phyloP scores from a whole-genome alignment of 1,140 invertebrate species.

The Nasonia vitripennis region DNA sequence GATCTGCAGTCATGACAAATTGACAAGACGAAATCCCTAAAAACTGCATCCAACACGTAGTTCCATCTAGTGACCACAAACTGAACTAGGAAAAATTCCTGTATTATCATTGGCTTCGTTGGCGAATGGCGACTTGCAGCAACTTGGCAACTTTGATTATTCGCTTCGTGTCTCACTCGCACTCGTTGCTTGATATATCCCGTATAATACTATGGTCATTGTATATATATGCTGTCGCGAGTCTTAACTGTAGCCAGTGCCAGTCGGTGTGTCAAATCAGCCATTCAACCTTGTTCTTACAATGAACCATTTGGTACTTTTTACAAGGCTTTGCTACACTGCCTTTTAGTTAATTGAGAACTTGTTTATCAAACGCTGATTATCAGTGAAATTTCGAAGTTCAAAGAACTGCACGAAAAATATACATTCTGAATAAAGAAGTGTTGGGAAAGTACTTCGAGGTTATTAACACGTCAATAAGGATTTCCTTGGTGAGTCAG shows the following conservation, averaged over 20 bases:
- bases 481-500: conserved; percentile 20
- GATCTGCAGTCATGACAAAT: no score
- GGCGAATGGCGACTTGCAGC: no score
- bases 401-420: neutral
- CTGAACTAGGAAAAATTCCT: no score
- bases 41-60: no score
- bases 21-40: no score
- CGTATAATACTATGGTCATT: no score
- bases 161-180: no score
- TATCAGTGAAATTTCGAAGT: neutral
- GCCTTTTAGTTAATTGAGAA: neutral
- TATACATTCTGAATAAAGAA: neutral
- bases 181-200: no score
- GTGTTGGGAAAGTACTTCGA: conserved; percentile 1
- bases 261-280: conserved; percentile 1
- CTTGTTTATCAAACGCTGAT: neutral
- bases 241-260: neutral
- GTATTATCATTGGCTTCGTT: no score
- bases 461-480: conserved; percentile 42
- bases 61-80: no score
- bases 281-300: conserved; percentile 10
- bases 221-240: no score
- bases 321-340: neutral
- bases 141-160: no score
- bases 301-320: conserved; percentile 42